Evolutionary conservation across 2,797 vertebrate genomes (phyloP), one percentile per base, ranked within the genome.

Genomic region (Tamandua tetradactyla): DNA sequence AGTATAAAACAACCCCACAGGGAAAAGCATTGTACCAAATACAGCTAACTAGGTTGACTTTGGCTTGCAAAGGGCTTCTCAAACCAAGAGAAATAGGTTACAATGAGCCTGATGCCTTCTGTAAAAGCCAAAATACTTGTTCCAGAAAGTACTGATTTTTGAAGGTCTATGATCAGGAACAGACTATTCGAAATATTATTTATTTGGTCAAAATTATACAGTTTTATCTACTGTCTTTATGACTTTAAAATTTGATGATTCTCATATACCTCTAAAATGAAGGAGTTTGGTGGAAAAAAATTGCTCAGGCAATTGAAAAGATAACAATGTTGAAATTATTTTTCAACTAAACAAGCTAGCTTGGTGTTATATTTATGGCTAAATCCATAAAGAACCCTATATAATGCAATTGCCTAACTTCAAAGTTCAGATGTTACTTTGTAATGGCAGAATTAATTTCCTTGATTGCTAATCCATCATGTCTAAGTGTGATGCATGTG

Each of bases 401-500:
- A 82, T 87, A 97, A 97, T 95, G 85, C 87, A 94, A 97, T 95
- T 95, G 94, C 89, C 95, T 97, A 97, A 98, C 97, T 98, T 98
- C 96, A 97, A 97, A 98, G 97, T 98, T 98, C 97, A 98, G 98
- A 98, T 97, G 96, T 97, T 98, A 98, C 95, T 97, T 97, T 97
- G 93, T 97, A 98, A 98, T 98, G 97, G 96, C 96, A 98, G 97
- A 98, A 98, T 98, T 98, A 98, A 98, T 98, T 98, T 98, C 97
- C 96, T 97, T 98, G 97, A 98, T 98, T 98, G 97, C 96, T 98
- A 98, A 98, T 98, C 98, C 97, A 98, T 98, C 98, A 98, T 42
- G 66, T 93, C 97, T 98, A 98, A 98, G 98, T 97, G 98, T 98
- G 98, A 98, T 98, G 94, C 97, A 98, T 98, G 97, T 40, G 92